Evolutionary conservation across 2,888 invertebrate genomes (phyloP).

Genomic region (Hirtodrosophila confusa): DNA sequence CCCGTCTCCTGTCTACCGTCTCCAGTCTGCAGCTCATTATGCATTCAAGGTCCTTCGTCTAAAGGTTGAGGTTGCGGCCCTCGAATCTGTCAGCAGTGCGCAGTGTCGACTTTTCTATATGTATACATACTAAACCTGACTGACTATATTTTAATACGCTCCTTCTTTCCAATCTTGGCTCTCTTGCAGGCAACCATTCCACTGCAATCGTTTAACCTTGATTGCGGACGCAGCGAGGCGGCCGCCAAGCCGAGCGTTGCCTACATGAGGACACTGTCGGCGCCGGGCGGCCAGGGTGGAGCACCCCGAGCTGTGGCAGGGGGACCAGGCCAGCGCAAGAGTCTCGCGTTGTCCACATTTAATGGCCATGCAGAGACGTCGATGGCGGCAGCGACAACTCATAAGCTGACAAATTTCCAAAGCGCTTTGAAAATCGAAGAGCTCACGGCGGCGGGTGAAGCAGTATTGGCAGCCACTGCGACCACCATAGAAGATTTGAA

Average conservation of each 20-base stretch:
- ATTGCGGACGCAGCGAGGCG: conserved; percentile 80
- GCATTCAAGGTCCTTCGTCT: conserved; percentile 81
- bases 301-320: conserved; percentile 40
- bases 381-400: conserved; percentile 49
- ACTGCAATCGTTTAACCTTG: conserved; percentile 84
- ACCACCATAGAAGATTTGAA: conserved; percentile 75
- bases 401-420: conserved; percentile 82
- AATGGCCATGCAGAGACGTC: conserved; percentile 57
- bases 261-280: conserved; percentile 82
- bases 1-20: conserved; percentile 10
- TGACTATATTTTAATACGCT: conserved; percentile 60
- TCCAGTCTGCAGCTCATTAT: conserved; percentile 71
- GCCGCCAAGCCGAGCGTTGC: conserved; percentile 70
- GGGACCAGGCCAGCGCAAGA: conserved; percentile 66
- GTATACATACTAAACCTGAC: conserved; percentile 68
- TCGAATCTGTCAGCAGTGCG: conserved; percentile 67
- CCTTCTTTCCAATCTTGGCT: conserved; percentile 6
- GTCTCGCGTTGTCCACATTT: conserved; percentile 55
- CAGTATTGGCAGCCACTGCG: conserved; percentile 21
- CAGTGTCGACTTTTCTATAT: conserved; percentile 62
- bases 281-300: conserved; percentile 68
- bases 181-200: conserved; percentile 83
- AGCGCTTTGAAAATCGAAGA: conserved; percentile 83
- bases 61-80: conserved; percentile 66
- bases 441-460: conserved; percentile 51